Percentiles rank a stretch among this genome's conserved stretches.
Conservation (phyloP, 2,888 invertebrate species). For the Eudasyphora cyanicolor region DNA sequence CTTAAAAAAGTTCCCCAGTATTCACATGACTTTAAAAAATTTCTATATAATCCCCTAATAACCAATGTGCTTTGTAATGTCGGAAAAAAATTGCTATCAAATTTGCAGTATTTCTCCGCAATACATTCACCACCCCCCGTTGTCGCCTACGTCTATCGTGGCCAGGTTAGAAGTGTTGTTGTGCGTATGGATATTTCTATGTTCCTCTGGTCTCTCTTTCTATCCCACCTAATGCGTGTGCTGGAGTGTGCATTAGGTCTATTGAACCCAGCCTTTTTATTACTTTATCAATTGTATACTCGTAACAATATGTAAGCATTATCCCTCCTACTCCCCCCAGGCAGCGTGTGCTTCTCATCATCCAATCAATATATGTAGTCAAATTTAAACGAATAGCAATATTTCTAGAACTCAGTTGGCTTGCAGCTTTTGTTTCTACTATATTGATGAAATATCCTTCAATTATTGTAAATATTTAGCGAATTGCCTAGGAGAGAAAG, state of each 20-base stretch:
- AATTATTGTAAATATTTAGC: conserved; percentile 78
- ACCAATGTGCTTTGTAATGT: too few species aligned
- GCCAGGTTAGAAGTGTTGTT: neutral
- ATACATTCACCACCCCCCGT: neutral
- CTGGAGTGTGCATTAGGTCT: conserved; percentile 32
- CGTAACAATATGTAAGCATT: conserved; percentile 58
- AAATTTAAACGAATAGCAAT: neutral
- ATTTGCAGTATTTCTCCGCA: too few species aligned
- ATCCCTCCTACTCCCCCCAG: too few species aligned
- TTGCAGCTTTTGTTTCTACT: conserved; percentile 47
- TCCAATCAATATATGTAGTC: too few species aligned
- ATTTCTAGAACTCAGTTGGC: conserved; percentile 29
- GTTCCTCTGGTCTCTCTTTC: too few species aligned
- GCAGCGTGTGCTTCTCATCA: too few species aligned
- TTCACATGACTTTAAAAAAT: too few species aligned
- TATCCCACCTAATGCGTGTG: too few species aligned
- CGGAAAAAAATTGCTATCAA: too few species aligned
- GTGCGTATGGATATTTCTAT: neutral
- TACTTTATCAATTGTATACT: conserved; percentile 63
- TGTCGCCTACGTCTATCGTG: neutral
- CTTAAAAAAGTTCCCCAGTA: too few species aligned
- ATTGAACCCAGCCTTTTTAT: conserved; percentile 62
- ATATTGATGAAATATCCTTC: conserved; percentile 78
- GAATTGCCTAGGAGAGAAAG: conserved; percentile 65
- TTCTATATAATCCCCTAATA: too few species aligned